These are phyloP conservation scores for Neuroterus valhalla DNA, from an alignment of 1,140 invertebrate genomes.

Conservation along the genomic window DNA sequence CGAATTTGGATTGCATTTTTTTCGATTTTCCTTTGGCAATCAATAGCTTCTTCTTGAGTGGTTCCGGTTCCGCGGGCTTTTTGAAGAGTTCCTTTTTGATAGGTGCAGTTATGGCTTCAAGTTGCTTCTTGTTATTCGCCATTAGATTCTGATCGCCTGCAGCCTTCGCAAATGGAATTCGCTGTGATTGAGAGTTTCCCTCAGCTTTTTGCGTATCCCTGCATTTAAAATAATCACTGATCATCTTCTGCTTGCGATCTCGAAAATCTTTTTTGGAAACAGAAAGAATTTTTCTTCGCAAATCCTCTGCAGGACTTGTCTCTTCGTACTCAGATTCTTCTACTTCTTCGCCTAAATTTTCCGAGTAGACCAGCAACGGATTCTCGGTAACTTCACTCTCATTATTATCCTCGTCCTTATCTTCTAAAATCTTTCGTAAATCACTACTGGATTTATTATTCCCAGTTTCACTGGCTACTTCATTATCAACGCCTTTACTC, in stretches of 20 bases:
- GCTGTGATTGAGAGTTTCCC: no score
- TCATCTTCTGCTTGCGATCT: background rate
- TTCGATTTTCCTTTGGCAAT: background rate
- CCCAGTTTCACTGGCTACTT: background rate
- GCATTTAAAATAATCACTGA: background rate
- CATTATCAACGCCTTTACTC: background rate
- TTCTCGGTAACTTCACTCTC: background rate
- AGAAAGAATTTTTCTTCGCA: background rate
- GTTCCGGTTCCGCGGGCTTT: background rate
- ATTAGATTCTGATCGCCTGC: background rate
- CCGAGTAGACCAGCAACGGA: background rate
- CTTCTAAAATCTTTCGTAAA: background rate
- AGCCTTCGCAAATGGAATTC: no score
- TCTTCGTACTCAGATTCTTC: background rate
- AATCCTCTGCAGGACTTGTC: background rate
- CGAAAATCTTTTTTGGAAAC: background rate
- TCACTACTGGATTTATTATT: background rate
- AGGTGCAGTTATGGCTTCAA: no score
- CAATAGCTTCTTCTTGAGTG: background rate
- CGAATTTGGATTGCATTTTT: slow-evolving; percentile 31
- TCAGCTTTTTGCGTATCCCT: background rate
- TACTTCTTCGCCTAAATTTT: background rate
- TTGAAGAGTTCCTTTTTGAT: background rate
- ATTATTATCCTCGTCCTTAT: background rate
- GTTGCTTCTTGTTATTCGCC: background rate